Evolutionary conservation across 2,113 vertebrate species (phyloP).

Genomic region (Panthera leo): DNA sequence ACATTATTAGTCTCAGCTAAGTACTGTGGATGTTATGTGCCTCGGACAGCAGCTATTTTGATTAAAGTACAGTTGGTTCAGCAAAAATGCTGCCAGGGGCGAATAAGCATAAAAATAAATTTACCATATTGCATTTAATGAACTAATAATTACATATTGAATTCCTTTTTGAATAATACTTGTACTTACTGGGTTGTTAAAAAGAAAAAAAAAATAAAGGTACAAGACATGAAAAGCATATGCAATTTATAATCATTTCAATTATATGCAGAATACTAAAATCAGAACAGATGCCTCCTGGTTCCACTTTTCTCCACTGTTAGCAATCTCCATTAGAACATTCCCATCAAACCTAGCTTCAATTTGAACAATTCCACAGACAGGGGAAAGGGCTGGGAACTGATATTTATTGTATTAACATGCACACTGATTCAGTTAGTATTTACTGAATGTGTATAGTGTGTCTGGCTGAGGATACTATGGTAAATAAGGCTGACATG

Average conservation of each 20-base stretch:
- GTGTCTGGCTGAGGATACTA: not conserved
- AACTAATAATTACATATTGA: not conserved
- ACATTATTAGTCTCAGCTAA: not conserved
- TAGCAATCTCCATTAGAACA: not conserved
- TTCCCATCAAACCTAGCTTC: not conserved
- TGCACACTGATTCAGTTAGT: not conserved
- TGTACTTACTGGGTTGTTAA: not conserved
- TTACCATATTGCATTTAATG: not conserved
- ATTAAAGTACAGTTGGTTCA: not conserved
- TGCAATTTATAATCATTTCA: not conserved
- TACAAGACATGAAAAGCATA: not conserved
- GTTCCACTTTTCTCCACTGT: not conserved
- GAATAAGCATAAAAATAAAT: not conserved
- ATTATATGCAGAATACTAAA: not conserved
- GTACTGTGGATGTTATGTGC: not conserved
- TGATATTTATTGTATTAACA: not conserved
- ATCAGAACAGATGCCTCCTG: not conserved
- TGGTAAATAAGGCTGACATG: not conserved
- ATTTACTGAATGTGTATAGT: not conserved
- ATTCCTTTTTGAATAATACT: conserved; percentile 18
- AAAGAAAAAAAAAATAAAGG: not conserved
- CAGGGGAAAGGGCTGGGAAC: not conserved
- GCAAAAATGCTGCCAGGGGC: not conserved
- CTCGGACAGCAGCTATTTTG: not conserved
- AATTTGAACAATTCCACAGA: not conserved